Evolutionary conservation across 2,797 vertebrate species (phyloP).

Genomic region (Xiphorhynchus erythropygius): DNA sequence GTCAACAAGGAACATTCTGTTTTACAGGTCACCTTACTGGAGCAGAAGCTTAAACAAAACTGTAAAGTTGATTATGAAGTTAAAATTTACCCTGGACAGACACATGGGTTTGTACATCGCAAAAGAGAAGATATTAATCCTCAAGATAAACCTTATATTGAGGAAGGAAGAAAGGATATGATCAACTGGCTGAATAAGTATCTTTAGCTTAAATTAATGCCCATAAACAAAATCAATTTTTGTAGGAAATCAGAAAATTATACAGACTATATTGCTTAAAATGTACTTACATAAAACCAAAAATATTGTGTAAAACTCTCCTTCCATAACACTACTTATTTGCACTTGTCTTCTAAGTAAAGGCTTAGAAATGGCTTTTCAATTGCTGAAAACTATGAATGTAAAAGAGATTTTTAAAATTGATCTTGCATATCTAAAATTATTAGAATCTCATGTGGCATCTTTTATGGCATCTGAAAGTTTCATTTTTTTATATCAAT

Average conservation of each 20-base stretch:
- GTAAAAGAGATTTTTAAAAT: neutral
- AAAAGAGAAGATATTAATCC: constrained; percentile 87
- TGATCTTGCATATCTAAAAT: neutral
- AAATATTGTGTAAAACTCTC: neutral
- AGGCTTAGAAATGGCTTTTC: neutral
- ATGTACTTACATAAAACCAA: neutral
- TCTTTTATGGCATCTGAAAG: neutral
- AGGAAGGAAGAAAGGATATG: constrained; percentile 86
- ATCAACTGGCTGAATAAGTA: constrained; percentile 89
- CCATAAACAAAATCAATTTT: neutral
- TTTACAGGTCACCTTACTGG: constrained; percentile 81
- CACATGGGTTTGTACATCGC: constrained; percentile 92
- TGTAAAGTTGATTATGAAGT: constrained; percentile 84
- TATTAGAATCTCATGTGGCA: neutral
- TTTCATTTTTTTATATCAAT: neutral
- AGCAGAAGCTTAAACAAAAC: constrained; percentile 83
- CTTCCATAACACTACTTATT: neutral
- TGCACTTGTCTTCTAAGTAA: neutral
- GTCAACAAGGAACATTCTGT: neutral
- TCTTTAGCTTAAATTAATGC: constrained; percentile 66
- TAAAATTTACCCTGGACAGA: constrained; percentile 90
- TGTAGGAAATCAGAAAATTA: neutral
- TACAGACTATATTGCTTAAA: neutral
- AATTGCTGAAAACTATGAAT: neutral
- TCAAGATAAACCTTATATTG: constrained; percentile 82